Conservation (phyloP, 2,113 vertebrate species). For the Willisornis vidua region DNA sequence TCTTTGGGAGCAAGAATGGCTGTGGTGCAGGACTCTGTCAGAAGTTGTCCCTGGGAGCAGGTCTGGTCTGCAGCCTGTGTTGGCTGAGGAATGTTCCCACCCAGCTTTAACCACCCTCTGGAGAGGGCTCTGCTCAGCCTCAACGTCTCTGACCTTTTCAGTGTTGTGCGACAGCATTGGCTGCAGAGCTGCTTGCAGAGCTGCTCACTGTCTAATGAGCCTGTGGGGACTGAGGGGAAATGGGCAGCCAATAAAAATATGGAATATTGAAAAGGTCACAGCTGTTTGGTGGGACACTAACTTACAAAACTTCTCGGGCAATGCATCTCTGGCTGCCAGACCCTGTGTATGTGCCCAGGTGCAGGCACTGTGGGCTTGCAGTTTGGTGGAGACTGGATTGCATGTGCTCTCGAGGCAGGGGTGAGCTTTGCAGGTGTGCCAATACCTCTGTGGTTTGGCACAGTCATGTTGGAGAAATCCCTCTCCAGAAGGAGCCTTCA, state of each 20-base stretch:
- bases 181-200: background rate
- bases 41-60: background rate
- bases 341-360: rapidly evolving
- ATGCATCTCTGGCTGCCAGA: background rate
- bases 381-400: background rate
- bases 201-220: background rate
- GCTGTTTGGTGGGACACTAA: background rate
- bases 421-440: background rate
- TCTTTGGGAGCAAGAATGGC: background rate
- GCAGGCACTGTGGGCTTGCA: background rate
- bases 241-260: constrained; percentile 54
- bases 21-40: background rate
- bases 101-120: background rate
- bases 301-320: background rate
- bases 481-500: background rate
- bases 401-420: background rate
- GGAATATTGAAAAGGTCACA: constrained; percentile 49
- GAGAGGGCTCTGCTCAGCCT: background rate
- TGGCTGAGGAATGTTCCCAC: background rate
- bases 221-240: background rate
- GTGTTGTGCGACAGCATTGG: background rate
- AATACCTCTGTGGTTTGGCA: background rate
- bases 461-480: background rate
- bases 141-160: constrained; percentile 51
- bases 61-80: background rate